These are phyloP conservation scores for Lycaena phlaeas DNA, from an alignment of 2,888 invertebrate genomes.

Conservation along the genomic window DNA sequence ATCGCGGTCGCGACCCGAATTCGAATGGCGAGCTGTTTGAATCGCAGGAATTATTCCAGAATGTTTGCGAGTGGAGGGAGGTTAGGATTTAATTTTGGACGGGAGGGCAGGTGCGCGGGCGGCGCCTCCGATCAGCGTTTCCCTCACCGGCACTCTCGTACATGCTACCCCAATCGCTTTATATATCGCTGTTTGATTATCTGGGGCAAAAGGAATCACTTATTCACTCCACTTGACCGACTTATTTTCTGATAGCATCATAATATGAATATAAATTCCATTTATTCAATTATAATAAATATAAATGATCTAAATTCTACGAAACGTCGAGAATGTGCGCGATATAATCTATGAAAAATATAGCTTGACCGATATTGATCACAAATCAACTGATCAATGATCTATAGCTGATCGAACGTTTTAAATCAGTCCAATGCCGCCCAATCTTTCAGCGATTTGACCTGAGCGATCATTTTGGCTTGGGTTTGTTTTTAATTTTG, in stretches of 20 bases:
- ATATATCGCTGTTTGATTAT: conserved; percentile 25
- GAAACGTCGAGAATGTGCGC: no score
- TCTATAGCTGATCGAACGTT: conserved; percentile 30
- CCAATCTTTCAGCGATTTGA: conserved; percentile 12
- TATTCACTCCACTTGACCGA: background rate
- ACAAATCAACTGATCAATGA: conserved; percentile 39
- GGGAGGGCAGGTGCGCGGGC: conserved; percentile 73
- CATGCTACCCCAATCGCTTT: conserved; percentile 25
- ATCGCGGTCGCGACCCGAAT: conserved; percentile 72
- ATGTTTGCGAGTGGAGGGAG: conserved; percentile 67
- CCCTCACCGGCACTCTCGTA: conserved; percentile 21
- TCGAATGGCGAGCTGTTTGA: conserved; percentile 69
- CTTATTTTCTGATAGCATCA: no score
- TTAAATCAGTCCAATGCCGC: conserved; percentile 7
- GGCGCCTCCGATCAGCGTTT: conserved; percentile 54
- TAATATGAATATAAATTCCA: no score
- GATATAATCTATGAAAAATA: no score
- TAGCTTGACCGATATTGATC: conserved; percentile 42
- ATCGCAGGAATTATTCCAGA: conserved; percentile 73
- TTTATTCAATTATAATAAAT: no score
- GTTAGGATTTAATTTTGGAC: conserved; percentile 72
- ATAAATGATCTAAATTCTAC: no score
- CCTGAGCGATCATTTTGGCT: conserved; percentile 12
- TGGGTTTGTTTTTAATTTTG: conserved; percentile 9
- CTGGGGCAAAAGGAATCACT: conserved; percentile 17